Conservation (phyloP, 2,113 vertebrate species). For the Canis aureus region DNA sequence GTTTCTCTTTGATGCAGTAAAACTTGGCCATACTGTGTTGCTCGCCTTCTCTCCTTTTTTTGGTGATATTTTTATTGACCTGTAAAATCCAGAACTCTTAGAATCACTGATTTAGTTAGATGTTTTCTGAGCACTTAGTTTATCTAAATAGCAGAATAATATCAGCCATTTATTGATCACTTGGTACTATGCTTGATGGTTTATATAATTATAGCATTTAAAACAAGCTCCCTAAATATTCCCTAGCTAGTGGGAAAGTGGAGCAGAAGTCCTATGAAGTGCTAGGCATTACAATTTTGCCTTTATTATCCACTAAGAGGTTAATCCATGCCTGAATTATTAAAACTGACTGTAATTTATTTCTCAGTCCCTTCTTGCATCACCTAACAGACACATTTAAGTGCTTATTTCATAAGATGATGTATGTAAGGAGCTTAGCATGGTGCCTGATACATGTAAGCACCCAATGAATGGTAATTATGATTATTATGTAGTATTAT, state of each 20-base stretch:
- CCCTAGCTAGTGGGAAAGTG: not conserved
- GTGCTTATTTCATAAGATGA: not conserved
- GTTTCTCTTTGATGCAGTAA: not conserved
- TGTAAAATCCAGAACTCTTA: constrained; percentile 35
- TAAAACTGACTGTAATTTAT: constrained; percentile 24
- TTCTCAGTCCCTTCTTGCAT: constrained; percentile 34
- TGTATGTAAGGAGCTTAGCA: not conserved
- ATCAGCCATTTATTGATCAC: not conserved
- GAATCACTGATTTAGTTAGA: not conserved
- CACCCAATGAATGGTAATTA: not conserved
- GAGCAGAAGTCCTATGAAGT: not conserved
- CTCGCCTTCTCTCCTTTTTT: not conserved
- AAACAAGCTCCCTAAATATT: not conserved
- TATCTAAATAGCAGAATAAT: constrained; percentile 37
- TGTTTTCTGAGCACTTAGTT: not conserved
- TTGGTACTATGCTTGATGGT: not conserved
- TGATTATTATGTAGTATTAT: not conserved
- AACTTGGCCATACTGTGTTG: not conserved
- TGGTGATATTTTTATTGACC: constrained; percentile 57
- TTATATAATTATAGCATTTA: not conserved
- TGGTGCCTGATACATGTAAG: not conserved
- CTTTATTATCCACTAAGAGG: constrained; percentile 50
- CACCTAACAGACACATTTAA: constrained; percentile 2
- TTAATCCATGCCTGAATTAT: constrained; percentile 41
- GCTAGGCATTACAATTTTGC: not conserved